Conservation (phyloP, 2,113 vertebrate species). For the Mobula birostris region DNA sequence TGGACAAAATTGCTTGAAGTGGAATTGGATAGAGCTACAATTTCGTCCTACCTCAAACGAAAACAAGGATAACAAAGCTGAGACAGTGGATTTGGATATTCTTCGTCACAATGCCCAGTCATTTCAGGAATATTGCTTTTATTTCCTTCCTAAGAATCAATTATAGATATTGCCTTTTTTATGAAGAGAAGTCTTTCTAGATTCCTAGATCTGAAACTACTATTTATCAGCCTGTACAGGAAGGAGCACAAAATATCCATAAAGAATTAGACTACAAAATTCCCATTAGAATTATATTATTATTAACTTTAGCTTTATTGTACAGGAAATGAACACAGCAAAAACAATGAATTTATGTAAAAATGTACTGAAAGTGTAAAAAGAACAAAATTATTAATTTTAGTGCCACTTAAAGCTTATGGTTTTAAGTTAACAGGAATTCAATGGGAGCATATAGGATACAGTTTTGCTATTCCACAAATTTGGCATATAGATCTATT, state of each 20-base stretch:
- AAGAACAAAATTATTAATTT: background rate
- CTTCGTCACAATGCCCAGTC: background rate
- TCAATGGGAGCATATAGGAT: conserved; percentile 20
- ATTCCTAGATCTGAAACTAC: background rate
- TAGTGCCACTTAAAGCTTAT: background rate
- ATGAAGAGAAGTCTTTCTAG: background rate
- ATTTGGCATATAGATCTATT: background rate
- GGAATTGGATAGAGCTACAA: background rate
- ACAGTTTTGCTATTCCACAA: conserved; percentile 27
- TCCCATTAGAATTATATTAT: background rate
- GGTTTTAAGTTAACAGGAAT: background rate
- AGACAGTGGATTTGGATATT: background rate
- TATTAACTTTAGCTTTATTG: background rate
- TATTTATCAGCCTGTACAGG: no score
- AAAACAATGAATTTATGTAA: background rate
- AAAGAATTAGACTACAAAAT: background rate
- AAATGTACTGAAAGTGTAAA: background rate
- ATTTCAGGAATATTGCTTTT: background rate
- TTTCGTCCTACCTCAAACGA: background rate
- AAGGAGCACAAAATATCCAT: background rate
- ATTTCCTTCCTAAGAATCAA: background rate
- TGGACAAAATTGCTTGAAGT: background rate
- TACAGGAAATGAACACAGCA: background rate
- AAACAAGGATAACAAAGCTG: background rate
- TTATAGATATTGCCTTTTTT: background rate